phyloP scores from a whole-genome alignment of 92 coral and sea anemone genomes.

The Umimayanthus chanpuru region DNA sequence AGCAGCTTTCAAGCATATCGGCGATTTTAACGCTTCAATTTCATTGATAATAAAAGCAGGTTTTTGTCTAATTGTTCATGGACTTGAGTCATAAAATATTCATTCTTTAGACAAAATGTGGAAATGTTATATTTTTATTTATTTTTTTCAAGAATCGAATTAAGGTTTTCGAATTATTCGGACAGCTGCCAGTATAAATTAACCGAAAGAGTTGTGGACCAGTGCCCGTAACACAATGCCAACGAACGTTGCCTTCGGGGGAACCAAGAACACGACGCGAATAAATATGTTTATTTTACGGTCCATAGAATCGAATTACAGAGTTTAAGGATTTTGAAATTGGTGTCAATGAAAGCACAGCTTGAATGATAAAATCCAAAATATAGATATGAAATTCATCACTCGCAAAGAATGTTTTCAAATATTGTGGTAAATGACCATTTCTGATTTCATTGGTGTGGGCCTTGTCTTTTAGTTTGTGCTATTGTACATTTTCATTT shows the following conservation, averaged over 20 bases:
- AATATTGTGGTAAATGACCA: not conserved
- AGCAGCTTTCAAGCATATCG: too few relatives aligned
- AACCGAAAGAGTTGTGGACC: not conserved
- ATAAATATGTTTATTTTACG: too few relatives aligned
- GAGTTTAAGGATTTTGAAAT: not conserved
- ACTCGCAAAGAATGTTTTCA: not conserved
- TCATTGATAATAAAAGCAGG: slow-evolving; percentile 25
- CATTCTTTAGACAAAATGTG: slow-evolving; percentile 17
- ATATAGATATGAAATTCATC: too few relatives aligned
- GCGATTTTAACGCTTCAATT: slow-evolving; percentile 14
- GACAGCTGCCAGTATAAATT: not conserved
- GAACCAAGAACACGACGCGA: not conserved
- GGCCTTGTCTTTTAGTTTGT: not conserved
- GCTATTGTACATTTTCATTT: too few relatives aligned
- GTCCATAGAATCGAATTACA: slow-evolving; percentile 5
- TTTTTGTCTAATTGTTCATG: slow-evolving; percentile 42
- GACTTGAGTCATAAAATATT: slow-evolving; percentile 35
- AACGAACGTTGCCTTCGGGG: not conserved
- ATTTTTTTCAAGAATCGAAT: not conserved
- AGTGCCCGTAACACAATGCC: not conserved
- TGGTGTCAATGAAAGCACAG: not conserved
- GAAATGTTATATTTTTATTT: not conserved
- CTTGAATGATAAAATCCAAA: not conserved
- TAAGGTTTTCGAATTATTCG: not conserved
- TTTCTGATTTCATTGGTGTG: not conserved